Percentiles rank a stretch among this genome's conserved stretches.
Evolutionary conservation across 2,113 vertebrate genomes (phyloP).

Genomic region (Oenanthe melanoleuca): DNA sequence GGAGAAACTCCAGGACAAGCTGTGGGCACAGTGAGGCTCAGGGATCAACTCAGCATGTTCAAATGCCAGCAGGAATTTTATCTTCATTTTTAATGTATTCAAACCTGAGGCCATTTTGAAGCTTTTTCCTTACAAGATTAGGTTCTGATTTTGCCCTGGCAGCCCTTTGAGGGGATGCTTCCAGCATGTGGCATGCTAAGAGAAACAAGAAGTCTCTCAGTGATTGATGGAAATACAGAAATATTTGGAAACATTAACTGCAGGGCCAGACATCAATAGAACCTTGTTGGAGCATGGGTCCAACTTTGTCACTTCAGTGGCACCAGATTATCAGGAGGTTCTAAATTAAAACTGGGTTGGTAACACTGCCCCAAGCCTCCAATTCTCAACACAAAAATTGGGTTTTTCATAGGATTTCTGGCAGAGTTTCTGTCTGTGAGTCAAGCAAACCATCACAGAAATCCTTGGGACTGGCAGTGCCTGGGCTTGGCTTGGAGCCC

Average conservation of each 20-base stretch:
- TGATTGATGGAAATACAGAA: not conserved
- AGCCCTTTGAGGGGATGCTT: not conserved
- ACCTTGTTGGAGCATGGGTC: rapidly evolving
- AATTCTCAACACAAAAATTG: not conserved
- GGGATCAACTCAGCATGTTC: not conserved
- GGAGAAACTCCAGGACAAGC: not conserved
- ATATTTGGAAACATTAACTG: not conserved
- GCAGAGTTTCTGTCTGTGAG: not conserved
- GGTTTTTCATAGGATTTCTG: not conserved
- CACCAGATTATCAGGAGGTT: not conserved
- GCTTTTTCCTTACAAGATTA: not conserved
- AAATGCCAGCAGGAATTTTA: not conserved
- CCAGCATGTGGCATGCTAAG: rapidly evolving
- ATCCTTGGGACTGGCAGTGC: not conserved
- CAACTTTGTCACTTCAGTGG: not conserved
- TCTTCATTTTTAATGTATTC: not conserved
- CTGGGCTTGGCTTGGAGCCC: not conserved
- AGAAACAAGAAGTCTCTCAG: not conserved
- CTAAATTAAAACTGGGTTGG: not conserved
- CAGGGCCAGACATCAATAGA: not conserved
- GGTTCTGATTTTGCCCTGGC: not conserved
- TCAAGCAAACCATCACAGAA: not conserved
- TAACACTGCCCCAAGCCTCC: not conserved
- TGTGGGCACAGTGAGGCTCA: not conserved
- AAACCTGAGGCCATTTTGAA: not conserved